phyloP scores from a whole-genome alignment of 1,140 invertebrate species.

The Lineus longissimus region DNA sequence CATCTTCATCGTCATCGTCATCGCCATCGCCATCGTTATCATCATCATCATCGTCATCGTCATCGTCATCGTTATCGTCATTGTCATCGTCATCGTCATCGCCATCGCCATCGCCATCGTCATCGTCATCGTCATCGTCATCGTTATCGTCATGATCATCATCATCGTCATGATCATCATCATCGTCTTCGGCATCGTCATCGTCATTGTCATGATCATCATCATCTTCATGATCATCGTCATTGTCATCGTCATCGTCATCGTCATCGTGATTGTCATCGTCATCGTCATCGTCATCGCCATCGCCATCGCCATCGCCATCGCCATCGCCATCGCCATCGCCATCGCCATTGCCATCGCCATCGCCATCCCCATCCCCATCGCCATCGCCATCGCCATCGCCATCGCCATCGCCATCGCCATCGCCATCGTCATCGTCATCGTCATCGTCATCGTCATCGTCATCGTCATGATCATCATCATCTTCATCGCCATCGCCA shows the following conservation, averaged over 20 bases:
- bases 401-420: not conserved
- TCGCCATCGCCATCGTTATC: too few relatives aligned
- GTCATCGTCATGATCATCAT: too few relatives aligned
- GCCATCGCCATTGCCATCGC: not conserved
- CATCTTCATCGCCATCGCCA: not conserved
- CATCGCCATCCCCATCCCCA: not conserved
- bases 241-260: constrained; percentile 7
- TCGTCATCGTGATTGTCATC: constrained; percentile 1
- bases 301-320: constrained; percentile 5
- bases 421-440: not conserved
- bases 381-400: not conserved
- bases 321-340: not conserved
- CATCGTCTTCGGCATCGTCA: too few relatives aligned
- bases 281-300: constrained; percentile 6
- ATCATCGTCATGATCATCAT: too few relatives aligned
- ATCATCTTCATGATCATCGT: constrained; percentile 6
- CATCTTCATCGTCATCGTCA: not conserved
- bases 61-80: too few relatives aligned
- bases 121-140: constrained; percentile 7
- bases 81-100: constrained; percentile 4
- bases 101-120: constrained; percentile 3
- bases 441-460: not conserved
- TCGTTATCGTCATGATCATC: too few relatives aligned
- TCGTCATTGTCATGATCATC: not conserved
- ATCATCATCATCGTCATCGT: too few relatives aligned